These are phyloP conservation scores for Hipposideros larvatus DNA, from an alignment of 2,797 vertebrate species.

Conservation along the genomic window DNA sequence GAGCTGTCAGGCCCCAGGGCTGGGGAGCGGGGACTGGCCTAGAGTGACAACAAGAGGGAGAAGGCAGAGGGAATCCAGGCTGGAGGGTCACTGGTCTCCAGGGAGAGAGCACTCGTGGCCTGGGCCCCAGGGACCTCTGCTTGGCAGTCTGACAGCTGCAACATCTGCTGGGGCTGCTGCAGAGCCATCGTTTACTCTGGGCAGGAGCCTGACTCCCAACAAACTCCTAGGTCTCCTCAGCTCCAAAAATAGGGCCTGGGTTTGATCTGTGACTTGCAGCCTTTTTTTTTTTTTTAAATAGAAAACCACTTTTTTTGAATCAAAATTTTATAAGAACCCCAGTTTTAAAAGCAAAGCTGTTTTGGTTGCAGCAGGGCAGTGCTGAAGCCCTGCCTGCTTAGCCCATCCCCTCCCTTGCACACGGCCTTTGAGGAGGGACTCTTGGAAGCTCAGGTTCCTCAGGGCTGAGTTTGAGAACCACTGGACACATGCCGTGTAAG, in stretches of 20 bases:
- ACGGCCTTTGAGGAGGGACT: background rate
- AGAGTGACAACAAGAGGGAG: background rate
- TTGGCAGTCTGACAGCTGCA: background rate
- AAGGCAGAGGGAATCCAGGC: background rate
- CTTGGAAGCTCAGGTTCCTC: background rate
- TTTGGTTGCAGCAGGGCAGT: background rate
- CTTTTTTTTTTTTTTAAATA: background rate
- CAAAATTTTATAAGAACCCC: background rate
- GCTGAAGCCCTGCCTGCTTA: background rate
- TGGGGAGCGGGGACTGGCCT: background rate
- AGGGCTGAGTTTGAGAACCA: background rate
- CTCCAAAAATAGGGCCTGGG: slow-evolving; percentile 8
- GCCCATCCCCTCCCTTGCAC: background rate
- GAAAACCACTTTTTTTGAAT: background rate
- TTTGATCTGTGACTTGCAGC: background rate
- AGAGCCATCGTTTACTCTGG: background rate
- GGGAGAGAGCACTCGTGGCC: background rate
- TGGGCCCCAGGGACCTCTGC: background rate
- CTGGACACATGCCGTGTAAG: background rate
- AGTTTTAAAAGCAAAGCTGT: background rate
- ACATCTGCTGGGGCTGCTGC: background rate
- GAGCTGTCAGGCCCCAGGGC: background rate
- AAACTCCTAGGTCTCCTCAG: background rate
- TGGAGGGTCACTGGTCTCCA: background rate
- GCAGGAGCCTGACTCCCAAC: background rate